phyloP scores from a whole-genome alignment of 2,888 invertebrate species.

The Drosophila pullipes region DNA sequence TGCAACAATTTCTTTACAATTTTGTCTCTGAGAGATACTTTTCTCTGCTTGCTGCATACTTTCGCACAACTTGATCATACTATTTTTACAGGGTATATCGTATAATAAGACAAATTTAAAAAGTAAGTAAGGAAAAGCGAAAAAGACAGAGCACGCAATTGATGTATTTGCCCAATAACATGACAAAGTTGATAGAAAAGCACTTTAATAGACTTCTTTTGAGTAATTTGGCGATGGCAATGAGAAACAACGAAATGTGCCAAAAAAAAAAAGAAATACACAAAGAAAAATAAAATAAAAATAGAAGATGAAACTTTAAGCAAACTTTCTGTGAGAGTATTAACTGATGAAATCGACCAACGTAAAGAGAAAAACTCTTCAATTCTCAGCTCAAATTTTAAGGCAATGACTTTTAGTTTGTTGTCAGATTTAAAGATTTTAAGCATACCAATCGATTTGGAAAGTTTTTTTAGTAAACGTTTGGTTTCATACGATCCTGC shows the following conservation, averaged over 20 bases:
- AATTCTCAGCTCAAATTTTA: not conserved
- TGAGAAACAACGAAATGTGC: constrained; percentile 6
- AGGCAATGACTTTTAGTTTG: not conserved
- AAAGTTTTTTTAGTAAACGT: not conserved
- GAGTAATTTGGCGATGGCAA: constrained; percentile 23
- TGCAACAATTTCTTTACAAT: not conserved
- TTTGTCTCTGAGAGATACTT: not conserved
- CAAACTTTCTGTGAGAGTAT: not conserved
- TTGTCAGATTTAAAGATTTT: not conserved
- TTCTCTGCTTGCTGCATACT: too few species aligned
- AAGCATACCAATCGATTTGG: not conserved
- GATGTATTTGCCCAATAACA: constrained; percentile 39
- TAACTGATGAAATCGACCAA: constrained; percentile 1
- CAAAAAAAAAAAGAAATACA: not conserved
- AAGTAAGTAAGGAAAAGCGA: constrained; percentile 5
- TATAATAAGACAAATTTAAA: constrained; percentile 3
- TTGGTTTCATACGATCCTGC: not conserved
- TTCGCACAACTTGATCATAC: not conserved
- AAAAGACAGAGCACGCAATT: not conserved
- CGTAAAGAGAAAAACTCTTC: not conserved
- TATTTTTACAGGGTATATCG: not conserved
- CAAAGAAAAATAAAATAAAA: constrained; percentile 4
- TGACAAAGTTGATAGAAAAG: constrained; percentile 37
- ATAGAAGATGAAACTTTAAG: not conserved
- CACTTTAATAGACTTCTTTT: constrained; percentile 31